Conservation (phyloP, 2,888 invertebrate species). For the Oxycera nigricornis region DNA sequence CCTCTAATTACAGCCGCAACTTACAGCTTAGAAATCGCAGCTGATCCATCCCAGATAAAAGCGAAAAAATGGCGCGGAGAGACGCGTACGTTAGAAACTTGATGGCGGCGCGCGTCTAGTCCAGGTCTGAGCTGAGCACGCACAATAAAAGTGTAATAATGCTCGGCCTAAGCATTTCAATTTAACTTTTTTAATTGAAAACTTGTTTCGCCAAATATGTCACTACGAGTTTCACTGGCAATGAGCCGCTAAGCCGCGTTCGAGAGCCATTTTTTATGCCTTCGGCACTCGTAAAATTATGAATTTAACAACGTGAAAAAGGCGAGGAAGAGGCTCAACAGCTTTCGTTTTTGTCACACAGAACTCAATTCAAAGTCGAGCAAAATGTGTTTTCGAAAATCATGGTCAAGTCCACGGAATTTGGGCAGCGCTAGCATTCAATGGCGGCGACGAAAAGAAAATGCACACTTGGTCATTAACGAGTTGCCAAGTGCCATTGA, state of each 20-base stretch:
- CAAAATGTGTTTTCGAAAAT: slow-evolving; percentile 1
- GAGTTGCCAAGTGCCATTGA: not conserved
- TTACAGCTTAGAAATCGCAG: slow-evolving; percentile 18
- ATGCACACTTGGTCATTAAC: not conserved
- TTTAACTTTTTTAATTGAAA: slow-evolving; percentile 17
- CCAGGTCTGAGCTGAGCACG: not conserved
- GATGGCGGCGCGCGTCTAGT: not conserved
- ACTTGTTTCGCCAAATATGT: slow-evolving; percentile 27
- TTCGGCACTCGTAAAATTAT: slow-evolving; percentile 26
- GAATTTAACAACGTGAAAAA: slow-evolving; percentile 25
- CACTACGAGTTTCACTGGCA: slow-evolving; percentile 31
- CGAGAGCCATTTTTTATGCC: slow-evolving; percentile 10
- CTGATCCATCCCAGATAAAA: not conserved
- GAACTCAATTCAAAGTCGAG: slow-evolving; percentile 38
- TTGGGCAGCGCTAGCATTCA: not conserved
- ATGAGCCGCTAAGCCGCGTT: not conserved
- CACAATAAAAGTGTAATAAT: slow-evolving; percentile 14
- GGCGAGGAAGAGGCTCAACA: slow-evolving; percentile 28
- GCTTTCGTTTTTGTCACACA: slow-evolving; percentile 41
- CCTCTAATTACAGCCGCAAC: not conserved
- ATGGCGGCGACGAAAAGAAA: not conserved
- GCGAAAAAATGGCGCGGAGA: not conserved
- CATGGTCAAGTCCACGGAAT: slow-evolving; percentile 19
- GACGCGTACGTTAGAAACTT: not conserved
- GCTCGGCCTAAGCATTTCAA: not conserved